Evolutionary conservation across 2,888 invertebrate species (phyloP), one percentile per base, ranked within the genome.

Genomic region (Andrena minutula): DNA sequence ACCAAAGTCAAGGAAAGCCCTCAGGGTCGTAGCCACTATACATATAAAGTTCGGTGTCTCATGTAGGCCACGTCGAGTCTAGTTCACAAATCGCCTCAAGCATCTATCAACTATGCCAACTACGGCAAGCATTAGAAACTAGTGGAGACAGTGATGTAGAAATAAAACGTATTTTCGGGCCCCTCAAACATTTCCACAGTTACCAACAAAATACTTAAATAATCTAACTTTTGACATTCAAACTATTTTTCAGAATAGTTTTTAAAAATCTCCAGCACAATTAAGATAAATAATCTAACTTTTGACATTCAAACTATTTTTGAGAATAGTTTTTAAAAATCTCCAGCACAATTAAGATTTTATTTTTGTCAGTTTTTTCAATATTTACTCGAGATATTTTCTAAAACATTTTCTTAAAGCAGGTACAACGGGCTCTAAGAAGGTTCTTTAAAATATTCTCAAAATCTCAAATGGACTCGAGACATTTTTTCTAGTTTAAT

Each of bases 1-100:
- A 61, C 56, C 82, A 82, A 86, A 84, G 79, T 84, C 82, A 84
- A 86, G 84, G 82, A 77, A 61, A 72, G 58, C 56, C 53, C 35
- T 75, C 84, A 72, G 78, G 79, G 72, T 80, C 82, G 66, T 64
- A 71, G 4, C 41, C 41, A 73, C 77, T 60, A 77, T 65, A 32
- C 30, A 41, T 69, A 41, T 8, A 69, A 75, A 73, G 61, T 76
- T 61, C 53, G 79, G 65, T 79, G 77, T 82, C 69, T 65, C 63
- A 78, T 82, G 82, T 84, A 82, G 82, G 83, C 49, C 81, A 75
- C 60, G 51, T 78, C 73, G 69, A 20, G 61, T 41, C 70, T 60
- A 64, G 69, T 26, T 35, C 68, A 82, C 66, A 73, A 83, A 79
- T 79, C 75, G 85, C 86, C 75, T 64, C 66, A 53, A 75, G 71